Conservation (phyloP, 1,140 invertebrate genomes). For the Amphibalanus amphitrite region DNA sequence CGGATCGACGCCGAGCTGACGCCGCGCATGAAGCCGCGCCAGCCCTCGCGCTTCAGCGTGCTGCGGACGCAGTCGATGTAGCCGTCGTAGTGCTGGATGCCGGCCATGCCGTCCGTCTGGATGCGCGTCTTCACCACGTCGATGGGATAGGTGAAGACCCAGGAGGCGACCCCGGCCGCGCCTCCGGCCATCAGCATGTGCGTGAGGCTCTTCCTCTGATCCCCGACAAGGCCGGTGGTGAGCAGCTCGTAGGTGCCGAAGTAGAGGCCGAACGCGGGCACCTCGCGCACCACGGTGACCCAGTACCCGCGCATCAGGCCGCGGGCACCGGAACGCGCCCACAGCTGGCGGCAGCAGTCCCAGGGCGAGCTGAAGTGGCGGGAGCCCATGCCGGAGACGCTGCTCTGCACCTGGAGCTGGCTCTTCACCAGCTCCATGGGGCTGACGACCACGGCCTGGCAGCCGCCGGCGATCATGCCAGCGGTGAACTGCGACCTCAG, state of each 20-base stretch:
- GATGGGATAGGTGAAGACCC: slow-evolving; percentile 67
- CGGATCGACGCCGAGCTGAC: slow-evolving; percentile 58
- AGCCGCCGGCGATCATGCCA: slow-evolving; percentile 42
- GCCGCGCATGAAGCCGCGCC: slow-evolving; percentile 45
- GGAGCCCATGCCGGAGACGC: slow-evolving; percentile 10
- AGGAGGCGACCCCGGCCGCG: slow-evolving; percentile 60
- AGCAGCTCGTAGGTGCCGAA: slow-evolving; percentile 57
- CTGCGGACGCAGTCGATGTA: slow-evolving; percentile 48
- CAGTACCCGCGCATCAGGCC: slow-evolving; percentile 55
- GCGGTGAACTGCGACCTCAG: slow-evolving; percentile 29
- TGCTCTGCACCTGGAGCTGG: slow-evolving; percentile 44
- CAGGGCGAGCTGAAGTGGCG: slow-evolving; percentile 32
- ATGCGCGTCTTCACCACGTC: slow-evolving; percentile 78
- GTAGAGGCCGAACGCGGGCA: slow-evolving; percentile 49
- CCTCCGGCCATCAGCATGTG: slow-evolving; percentile 59
- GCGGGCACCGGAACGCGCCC: slow-evolving; percentile 38
- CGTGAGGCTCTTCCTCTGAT: slow-evolving; percentile 16
- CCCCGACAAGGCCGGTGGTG: slow-evolving; percentile 21
- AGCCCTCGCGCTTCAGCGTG: slow-evolving; percentile 48
- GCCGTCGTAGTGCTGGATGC: slow-evolving; percentile 38
- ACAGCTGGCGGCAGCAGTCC: slow-evolving; percentile 44
- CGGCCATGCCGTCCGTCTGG: slow-evolving; percentile 48
- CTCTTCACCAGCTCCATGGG: slow-evolving; percentile 80
- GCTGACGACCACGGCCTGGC: slow-evolving; percentile 59
- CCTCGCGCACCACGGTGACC: slow-evolving; percentile 54